Base-by-base conservation (phyloP, 2,797 vertebrate species). In the Bradypodion pumilum region DNA sequence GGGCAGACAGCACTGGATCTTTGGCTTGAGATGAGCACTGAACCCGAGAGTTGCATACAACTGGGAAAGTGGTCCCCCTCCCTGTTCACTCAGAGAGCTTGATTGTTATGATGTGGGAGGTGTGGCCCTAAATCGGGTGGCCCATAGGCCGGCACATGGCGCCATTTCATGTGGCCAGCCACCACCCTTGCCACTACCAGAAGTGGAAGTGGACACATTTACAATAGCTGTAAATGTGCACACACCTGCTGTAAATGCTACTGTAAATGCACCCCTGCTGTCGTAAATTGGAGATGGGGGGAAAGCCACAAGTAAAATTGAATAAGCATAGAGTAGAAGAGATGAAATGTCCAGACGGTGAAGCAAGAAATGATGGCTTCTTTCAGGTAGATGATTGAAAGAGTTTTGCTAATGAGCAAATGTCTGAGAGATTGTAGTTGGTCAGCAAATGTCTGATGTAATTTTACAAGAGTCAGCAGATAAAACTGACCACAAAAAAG, bases 51-150 rank as follows among this genome's bases (percentile, higher is more conserved):
- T n/a, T n/a, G n/a, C n/a, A n/a, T n/a, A n/a, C n/a, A n/a, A n/a
- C n/a, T n/a, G n/a, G n/a, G n/a, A n/a, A n/a, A n/a, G n/a, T n/a
- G n/a, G n/a, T 90, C 87, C 85, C 85, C 9, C 37, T 10, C 23
- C 40, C 21, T 69, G 19, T 56, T 56, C 78, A 81, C 73, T 2
- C 89, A 16, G 82, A 92, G 91, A 93, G 93, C 92, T 49, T 62
- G 32, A 25, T 35, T 44, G 73, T 46, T 0, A 7, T 78, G 66
- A 90, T 82, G 86, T 35, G 59, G 49, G 82, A 89, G 86, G 83
- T 37, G 37, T 4, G 7, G 42, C 44, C 78, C 86, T 0, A 0
- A 29, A 49, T 90, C 90, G 88, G 90, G 66, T 42, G 35, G 66
- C 40, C 80, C 27, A 59, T 42, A 82, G n/a, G n/a, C n/a, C n/a